Evolutionary conservation across 2,888 invertebrate genomes (phyloP).

Genomic region (Nysson spinosus): DNA sequence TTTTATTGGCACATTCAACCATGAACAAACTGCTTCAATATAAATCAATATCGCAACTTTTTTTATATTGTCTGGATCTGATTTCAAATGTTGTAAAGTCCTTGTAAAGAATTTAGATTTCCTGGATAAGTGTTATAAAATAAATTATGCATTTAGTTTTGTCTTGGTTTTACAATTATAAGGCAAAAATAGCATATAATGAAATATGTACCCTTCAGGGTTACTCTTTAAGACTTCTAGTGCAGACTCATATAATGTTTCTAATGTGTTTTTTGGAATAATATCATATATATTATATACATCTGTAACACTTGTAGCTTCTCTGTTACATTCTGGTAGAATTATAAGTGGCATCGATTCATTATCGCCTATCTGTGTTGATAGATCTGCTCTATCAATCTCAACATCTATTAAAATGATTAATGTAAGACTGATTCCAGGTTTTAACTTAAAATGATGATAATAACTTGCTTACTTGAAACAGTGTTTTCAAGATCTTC

Average conservation of each 20-base stretch:
- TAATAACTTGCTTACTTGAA: slow-evolving; percentile 70
- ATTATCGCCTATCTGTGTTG: slow-evolving; percentile 29
- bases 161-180: not conserved
- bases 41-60: slow-evolving; percentile 69
- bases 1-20: slow-evolving; percentile 66
- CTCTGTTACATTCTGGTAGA: slow-evolving; percentile 69
- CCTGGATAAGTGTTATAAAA: slow-evolving; percentile 33
- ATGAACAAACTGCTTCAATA: slow-evolving; percentile 61
- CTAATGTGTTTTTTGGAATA: slow-evolving; percentile 66
- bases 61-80: slow-evolving; percentile 44
- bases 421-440: slow-evolving; percentile 70
- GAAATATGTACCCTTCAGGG: slow-evolving; percentile 52
- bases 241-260: slow-evolving; percentile 60
- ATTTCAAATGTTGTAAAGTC: slow-evolving; percentile 46
- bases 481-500: slow-evolving; percentile 81
- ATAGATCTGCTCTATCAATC: slow-evolving; percentile 42
- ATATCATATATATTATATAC: slow-evolving; percentile 73
- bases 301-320: slow-evolving; percentile 64
- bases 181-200: slow-evolving; percentile 4
- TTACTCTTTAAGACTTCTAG: slow-evolving; percentile 52
- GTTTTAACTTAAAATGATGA: too few species aligned
- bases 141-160: slow-evolving; percentile 1
- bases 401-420: slow-evolving; percentile 85
- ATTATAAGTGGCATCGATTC: slow-evolving; percentile 44
- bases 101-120: slow-evolving; percentile 60